Evolutionary conservation across 2,888 invertebrate genomes (phyloP), one percentile per base, ranked within the genome.

Genomic region (Aethes cnicana): DNA sequence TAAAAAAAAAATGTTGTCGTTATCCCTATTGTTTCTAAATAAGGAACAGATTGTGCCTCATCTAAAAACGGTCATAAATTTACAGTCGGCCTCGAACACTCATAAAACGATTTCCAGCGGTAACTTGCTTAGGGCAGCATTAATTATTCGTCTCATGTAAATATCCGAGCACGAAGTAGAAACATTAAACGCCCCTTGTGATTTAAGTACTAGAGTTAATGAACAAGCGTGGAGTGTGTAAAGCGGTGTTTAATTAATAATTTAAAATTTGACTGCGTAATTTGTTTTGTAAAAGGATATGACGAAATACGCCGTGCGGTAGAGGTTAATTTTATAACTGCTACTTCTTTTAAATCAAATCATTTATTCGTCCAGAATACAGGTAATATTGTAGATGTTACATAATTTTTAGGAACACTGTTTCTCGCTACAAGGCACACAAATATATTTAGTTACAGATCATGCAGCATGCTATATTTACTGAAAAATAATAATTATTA

Each of bases 191-290:
- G 33, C 42, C 48, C 35, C 35, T 35, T 11, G 49, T 49, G 49
- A 49, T 49, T 43, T 49, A 49, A n/a, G 42, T 35, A 42, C 41
- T 49, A 33, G 35, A 49, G 48, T 28, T 49, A 49, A 49, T 49
- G 42, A 49, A 42, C 35, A 33, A 42, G 48, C 41, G 11, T 23
- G 37, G 37, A 33, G 33, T 35, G 23, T 47, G n/a, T 42, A 49
- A 36, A 42, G 9, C 41, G 48, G 20, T 21, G 35, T 49, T 35
- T 43, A 35, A 36, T 49, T 49, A 49, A 49, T 49, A 42, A 42
- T 42, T 33, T 28, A 11, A 36, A 28, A 42, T 21, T 28, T 41
- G 12, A 26, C 33, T 17, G 8, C 1, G 18, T 41, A 33, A 42
- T 35, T n/a, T 42, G 26, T 39, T 20, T 9, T 35, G 26, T n/a